Evolutionary conservation across 1,140 invertebrate species (phyloP), one percentile per base, ranked within the genome.

Genomic region (Caenorhabditis briggsae): DNA sequence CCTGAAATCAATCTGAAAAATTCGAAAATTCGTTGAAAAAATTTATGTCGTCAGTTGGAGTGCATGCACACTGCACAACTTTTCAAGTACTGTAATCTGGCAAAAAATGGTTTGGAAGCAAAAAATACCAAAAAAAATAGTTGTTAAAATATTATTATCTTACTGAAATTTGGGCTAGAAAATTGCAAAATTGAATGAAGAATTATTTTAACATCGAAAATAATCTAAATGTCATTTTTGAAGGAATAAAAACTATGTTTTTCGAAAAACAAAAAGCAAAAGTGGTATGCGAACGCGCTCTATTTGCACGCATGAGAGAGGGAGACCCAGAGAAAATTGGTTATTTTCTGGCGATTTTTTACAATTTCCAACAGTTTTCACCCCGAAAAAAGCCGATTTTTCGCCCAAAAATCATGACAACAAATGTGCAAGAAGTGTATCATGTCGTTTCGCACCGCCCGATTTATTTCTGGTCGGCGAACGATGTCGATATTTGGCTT

Each of bases 401-500:
- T 50, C 12, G 3, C 8, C 7, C 46, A 5, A 50, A 50, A 50
- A 46, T 53, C 23, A 78, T 78, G 70, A 23, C 70, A 25, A 23
- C 70, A n/a, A 78, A 14, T n/a, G 70, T 78, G 12, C 70, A 78
- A 78, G 70, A 78, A 41, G 70, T 78, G 5, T 78, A 78, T 46
- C 70, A 78, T 14, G 70, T 78, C n/a, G 70, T 70, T 59, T 46
- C 86, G n/a, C 61, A 87, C 23, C 82, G 86, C n/a, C 86, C 86
- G 25, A 87, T 87, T 5, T 87, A 82, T 53, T 87, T 87, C 82
- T 87, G 86, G 86, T 82, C 78, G 16, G 78, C 78, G 12, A 82
- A 46, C 58, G 88, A 88, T 41, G 86, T 88, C 7, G 88, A 88
- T 56, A 70, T 83, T 18, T 88, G 86, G 86, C 65, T 88, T 41